Evolutionary conservation across 2,888 invertebrate genomes (phyloP), one percentile per base, ranked within the genome.

Genomic region (Heliconius ethilla): DNA sequence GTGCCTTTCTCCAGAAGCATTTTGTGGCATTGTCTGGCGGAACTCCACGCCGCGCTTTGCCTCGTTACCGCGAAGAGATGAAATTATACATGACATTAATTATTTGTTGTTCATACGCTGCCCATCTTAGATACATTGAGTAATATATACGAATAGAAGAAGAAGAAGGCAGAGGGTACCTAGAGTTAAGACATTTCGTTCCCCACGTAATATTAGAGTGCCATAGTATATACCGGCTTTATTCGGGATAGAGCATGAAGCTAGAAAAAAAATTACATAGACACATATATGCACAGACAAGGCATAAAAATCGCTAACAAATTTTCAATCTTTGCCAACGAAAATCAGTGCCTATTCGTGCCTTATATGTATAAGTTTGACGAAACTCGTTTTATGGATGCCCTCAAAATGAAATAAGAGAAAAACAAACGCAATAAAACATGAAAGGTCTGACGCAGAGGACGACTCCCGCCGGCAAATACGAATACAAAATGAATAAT

Each of bases 381-480:
- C 78, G 25, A 76, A 78, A 76, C 40, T 62, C 40, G 33, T 80
- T 78, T 78, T 75, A 76, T 70, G 63, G 76, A 70, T 69, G 62
- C 63, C 75, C 65, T 76, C 70, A 76, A 76, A 80, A 51, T 59
- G 75, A 69, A 75, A 78, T 78, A 80, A 80, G 78, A 67, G 76
- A 75, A 76, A 80, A 67, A 70, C 76, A 78, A 76, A 70, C 45
- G 40, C 40, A 76, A 80, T 80, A 80, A 78, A 80, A 78, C 70
- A 74, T 51, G 74, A 51, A 70, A 76, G 79, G 79, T 70, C 78
- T 78, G 75, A 29, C 75, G 66, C 74, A 70, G 75, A 73, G 77
- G 75, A 76, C 76, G 40, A 33, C 29, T 65, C 27, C 70, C 66
- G 70, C 78, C 33, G 62, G 40, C 25, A n/a, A 40, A 37, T 25